phyloP scores from a whole-genome alignment of 2,888 invertebrate species.

The Drosophila recens region DNA sequence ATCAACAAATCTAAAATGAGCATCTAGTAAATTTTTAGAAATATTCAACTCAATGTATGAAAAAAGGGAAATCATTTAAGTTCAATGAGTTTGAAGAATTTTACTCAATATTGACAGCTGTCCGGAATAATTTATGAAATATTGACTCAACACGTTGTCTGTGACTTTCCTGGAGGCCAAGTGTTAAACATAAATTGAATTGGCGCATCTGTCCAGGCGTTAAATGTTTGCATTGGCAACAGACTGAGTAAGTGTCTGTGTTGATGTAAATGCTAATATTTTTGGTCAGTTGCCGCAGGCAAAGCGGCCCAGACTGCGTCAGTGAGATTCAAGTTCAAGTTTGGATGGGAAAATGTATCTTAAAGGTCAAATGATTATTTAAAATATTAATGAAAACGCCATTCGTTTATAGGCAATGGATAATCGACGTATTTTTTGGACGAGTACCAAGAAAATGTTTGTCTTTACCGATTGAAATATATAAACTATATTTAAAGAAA shows the following conservation, averaged over 20 bases:
- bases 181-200: no score
- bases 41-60: no score
- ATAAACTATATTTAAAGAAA: constrained; percentile 3
- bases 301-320: constrained; percentile 23
- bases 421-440: constrained; percentile 62
- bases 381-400: constrained; percentile 46
- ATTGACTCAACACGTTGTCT: constrained; percentile 9
- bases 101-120: constrained; percentile 26
- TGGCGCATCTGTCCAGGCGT: constrained; percentile 45
- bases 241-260: constrained; percentile 3
- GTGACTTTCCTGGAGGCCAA: constrained; percentile 9
- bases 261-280: constrained; percentile 45
- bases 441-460: constrained; percentile 58
- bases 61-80: not conserved
- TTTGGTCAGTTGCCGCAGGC: constrained; percentile 37
- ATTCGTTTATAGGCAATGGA: constrained; percentile 48
- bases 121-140: constrained; percentile 33
- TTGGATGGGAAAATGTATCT: constrained; percentile 34
- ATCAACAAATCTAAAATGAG: not conserved
- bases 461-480: constrained; percentile 21
- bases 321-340: constrained; percentile 50
- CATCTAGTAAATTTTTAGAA: not conserved
- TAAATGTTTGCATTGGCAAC: constrained; percentile 47
- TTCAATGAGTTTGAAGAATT: constrained; percentile 4
- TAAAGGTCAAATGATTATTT: constrained; percentile 54